Evolutionary conservation across 2,888 invertebrate species (phyloP), one percentile per base, ranked within the genome.

Genomic region (Nymphalis polychloros): DNA sequence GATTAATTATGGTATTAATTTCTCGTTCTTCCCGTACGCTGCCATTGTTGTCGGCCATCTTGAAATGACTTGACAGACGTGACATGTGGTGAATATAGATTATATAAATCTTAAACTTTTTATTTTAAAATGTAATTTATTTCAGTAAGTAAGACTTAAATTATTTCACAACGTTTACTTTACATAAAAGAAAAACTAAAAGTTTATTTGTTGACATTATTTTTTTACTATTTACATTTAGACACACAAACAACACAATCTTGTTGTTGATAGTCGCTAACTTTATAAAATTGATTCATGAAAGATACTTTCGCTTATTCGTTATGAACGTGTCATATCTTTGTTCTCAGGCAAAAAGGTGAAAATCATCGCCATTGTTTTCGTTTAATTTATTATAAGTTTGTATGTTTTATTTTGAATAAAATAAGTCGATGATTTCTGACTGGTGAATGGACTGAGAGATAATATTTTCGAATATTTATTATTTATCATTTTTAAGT

Each of bases 1-100:
- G 78, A 85, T 84, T 84, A 82, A 84, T 84, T 78, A 67, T 63
- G 71, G 77, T 76, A 77, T 79, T 82, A 84, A 84, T 82, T 83
- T 79, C 76, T 73, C 77, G 80, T 82, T 80, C 78, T 86, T 85
- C 79, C 79, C 79, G 76, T 73, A 73, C 75, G 55, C 77, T 78
- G 59, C 78, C 79, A 83, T 75, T 77, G 69, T 76, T 66, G 67
- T 67, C 70, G 57, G 73, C 65, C 75, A 73, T 72, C 63, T 75
- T 72, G 64, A 49, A 70, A 74, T 65, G 74, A 71, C 75, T 76
- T 80, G 78, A 77, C 79, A 79, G 74, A 70, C 74, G 75, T 78
- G 75, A 63, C 59, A 64, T 71, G 68, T 69, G 76, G 86, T 77
- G 86, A 87, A 86, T 87, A 86, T 79, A 67, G 73, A 79, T 89